These are phyloP conservation scores for Sphinx pinastri DNA, from an alignment of 2,888 invertebrate species.

Conservation along the genomic window DNA sequence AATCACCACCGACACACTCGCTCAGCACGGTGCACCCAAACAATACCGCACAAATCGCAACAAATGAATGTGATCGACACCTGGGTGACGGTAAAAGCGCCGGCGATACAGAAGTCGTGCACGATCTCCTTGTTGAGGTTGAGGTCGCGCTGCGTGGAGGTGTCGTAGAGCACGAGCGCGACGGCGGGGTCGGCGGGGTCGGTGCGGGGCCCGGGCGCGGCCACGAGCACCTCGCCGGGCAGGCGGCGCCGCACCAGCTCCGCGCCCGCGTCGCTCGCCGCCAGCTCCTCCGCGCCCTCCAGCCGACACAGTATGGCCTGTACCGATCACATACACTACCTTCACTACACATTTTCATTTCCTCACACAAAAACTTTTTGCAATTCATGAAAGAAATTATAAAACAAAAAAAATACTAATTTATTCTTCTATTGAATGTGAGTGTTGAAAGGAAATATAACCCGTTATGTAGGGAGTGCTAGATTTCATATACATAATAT, in stretches of 20 bases:
- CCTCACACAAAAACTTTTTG: neutral
- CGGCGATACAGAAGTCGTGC: constrained; percentile 75
- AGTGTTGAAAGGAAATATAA: too few relatives aligned
- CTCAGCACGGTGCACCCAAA: neutral
- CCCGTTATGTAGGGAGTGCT: too few relatives aligned
- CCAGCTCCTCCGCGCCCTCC: constrained; percentile 87
- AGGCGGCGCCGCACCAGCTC: constrained; percentile 67
- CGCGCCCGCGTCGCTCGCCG: constrained; percentile 60
- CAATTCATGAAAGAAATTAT: neutral
- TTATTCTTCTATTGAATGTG: too few relatives aligned
- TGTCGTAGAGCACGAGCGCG: constrained; percentile 86
- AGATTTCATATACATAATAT: too few relatives aligned
- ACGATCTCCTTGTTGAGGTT: constrained; percentile 86
- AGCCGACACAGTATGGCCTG: constrained; percentile 88
- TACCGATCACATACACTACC: neutral
- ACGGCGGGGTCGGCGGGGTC: constrained; percentile 78
- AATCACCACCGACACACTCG: neutral
- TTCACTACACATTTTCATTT: too few relatives aligned
- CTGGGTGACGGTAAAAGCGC: constrained; percentile 67
- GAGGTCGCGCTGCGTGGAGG: constrained; percentile 85
- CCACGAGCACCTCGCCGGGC: constrained; percentile 83
- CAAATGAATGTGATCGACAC: constrained; percentile 37
- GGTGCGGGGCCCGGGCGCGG: constrained; percentile 73
- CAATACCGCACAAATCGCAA: neutral
- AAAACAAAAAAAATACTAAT: too few relatives aligned